Conservation (phyloP, 2,888 invertebrate species). For the Esperia sulphurella region DNA sequence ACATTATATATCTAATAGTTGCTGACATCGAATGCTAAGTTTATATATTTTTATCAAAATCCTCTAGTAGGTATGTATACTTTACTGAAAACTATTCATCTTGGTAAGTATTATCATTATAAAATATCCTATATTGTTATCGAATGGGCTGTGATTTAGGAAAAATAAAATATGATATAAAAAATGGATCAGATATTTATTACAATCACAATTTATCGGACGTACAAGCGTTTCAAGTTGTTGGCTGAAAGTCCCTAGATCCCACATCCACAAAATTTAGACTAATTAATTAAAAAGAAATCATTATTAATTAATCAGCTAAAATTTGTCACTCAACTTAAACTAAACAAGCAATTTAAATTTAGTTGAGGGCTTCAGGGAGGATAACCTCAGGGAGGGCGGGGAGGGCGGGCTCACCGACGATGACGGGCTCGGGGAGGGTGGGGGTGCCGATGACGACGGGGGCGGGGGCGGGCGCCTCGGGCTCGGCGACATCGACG, state of each 20-base stretch:
- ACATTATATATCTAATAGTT: no score
- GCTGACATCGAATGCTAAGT: no score
- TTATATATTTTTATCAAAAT: no score
- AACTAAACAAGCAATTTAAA: background rate
- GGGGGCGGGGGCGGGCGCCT: background rate
- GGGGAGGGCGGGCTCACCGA: background rate
- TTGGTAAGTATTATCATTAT: no score
- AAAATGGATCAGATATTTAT: background rate
- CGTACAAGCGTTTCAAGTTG: constrained; percentile 2
- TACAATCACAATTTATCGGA: background rate
- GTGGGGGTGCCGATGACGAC: constrained; percentile 1
- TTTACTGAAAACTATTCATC: no score
- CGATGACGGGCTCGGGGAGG: constrained; percentile 15
- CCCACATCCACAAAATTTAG: constrained; percentile 9
- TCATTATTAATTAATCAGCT: background rate
- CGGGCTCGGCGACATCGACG: constrained; percentile 6
- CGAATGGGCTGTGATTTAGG: background rate
- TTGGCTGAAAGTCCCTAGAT: constrained; percentile 6
- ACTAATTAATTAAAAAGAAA: constrained; percentile 10
- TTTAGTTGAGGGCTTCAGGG: constrained; percentile 10
- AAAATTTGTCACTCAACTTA: background rate
- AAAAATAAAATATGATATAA: background rate
- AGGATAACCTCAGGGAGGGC: constrained; percentile 3
- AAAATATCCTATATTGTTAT: no score
- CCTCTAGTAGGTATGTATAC: no score